phyloP scores from a whole-genome alignment of 2,888 invertebrate species.

The Andrena hattorfiana region DNA sequence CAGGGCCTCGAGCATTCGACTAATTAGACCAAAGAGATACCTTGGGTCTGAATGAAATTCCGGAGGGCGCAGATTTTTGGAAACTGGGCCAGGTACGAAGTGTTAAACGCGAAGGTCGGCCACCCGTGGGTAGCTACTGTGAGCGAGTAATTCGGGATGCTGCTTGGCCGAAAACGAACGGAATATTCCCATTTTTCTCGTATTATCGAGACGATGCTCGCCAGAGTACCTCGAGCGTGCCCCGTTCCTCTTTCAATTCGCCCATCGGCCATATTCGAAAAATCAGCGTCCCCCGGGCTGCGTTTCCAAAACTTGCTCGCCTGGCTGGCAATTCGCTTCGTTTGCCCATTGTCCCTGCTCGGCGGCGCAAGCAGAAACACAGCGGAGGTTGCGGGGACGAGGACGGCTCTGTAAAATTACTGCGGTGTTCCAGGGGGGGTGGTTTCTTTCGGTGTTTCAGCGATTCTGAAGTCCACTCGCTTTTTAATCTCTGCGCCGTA shows the following conservation, averaged over 20 bases:
- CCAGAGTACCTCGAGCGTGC: conserved; percentile 35
- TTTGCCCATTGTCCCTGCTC: conserved; percentile 5
- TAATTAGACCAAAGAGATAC: background rate
- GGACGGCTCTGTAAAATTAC: background rate
- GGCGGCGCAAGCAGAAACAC: background rate
- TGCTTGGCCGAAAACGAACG: background rate
- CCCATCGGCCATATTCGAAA: conserved; percentile 40
- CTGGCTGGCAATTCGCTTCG: background rate
- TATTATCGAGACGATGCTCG: conserved; percentile 40
- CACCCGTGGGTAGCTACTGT: background rate
- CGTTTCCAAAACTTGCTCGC: conserved; percentile 8
- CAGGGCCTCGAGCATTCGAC: too few relatives aligned
- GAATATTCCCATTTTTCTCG: background rate
- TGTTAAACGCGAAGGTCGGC: background rate
- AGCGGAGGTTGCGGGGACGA: too few relatives aligned
- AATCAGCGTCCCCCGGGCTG: conserved; percentile 15
- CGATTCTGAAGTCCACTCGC: background rate
- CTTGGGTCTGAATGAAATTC: background rate
- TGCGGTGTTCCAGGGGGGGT: background rate
- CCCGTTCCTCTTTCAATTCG: conserved; percentile 47
- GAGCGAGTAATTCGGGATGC: background rate
- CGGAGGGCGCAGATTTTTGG: background rate
- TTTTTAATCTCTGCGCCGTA: background rate
- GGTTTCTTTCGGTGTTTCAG: background rate
- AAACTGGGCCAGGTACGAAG: background rate